Conservation (phyloP, 2,888 invertebrate genomes). For the Apotomis betuletana region DNA sequence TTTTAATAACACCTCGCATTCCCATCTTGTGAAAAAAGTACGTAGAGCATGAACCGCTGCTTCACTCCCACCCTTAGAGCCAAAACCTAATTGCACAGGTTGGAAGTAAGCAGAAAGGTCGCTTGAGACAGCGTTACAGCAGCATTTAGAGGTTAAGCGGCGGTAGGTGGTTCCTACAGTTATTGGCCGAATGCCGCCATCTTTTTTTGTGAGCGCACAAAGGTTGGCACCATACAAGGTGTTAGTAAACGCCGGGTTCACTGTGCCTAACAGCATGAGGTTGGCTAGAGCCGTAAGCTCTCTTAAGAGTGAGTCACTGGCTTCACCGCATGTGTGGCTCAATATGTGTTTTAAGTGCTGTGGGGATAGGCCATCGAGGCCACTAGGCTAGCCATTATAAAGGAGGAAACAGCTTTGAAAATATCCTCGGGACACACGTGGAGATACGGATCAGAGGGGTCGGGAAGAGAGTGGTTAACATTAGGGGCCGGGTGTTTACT, state of each 20-base stretch:
- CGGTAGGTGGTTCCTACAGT: not conserved
- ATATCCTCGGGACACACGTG: not conserved
- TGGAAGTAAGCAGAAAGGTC: not conserved
- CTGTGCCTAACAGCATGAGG: too few relatives aligned
- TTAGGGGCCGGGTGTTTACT: not conserved
- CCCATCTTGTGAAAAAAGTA: not conserved
- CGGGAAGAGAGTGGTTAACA: not conserved
- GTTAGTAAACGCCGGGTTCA: too few relatives aligned
- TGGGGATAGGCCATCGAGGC: not conserved
- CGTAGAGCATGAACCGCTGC: not conserved
- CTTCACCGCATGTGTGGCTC: not conserved
- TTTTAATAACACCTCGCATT: too few relatives aligned
- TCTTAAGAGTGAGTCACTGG: not conserved
- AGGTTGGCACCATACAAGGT: not conserved
- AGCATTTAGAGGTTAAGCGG: not conserved
- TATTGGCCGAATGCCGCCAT: not conserved
- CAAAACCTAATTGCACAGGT: not conserved
- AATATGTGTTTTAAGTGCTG: not conserved
- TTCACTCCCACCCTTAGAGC: not conserved
- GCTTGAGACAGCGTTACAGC: not conserved
- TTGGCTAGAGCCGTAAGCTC: too few relatives aligned
- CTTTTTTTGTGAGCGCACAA: not conserved
- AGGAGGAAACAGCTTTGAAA: not conserved
- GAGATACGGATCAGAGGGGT: not conserved
- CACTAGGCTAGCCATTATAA: not conserved